Evolutionary conservation across 1,140 invertebrate genomes (phyloP), one percentile per base, ranked within the genome.

Genomic region (Tyrophagus putrescentiae): DNA sequence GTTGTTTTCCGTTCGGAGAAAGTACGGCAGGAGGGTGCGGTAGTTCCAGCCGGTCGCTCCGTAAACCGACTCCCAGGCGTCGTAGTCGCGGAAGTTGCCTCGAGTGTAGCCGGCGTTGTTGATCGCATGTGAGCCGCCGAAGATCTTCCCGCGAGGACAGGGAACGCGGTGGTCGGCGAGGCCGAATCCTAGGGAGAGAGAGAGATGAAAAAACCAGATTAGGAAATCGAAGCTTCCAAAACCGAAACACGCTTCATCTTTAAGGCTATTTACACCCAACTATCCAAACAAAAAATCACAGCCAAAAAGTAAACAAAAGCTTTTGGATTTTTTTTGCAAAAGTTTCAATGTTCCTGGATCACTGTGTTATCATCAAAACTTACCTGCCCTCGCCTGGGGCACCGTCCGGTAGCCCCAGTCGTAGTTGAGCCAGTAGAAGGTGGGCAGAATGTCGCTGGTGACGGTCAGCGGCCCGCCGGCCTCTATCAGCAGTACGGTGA

Each of bases 71-170:
- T 91, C 87, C 94, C 94, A 98, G 4, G 77, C 75, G 67, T 97
- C 87, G 70, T 96, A 98, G 70, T 98, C 94, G 60, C 79, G 80
- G 61, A 82, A 82, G 69, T 96, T 93, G 0, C 93, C 94, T 31
- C 94, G 76, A 0, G 97, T 75, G 67, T 97, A 98, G 0, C 95
- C 76, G 93, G 97, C 96, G 67, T 93, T 94, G 71, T 98, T 98
- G 0, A 97, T 76, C 0, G 93, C 87, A 2, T 80, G 83, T 1
- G 80, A 83, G 1, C 86, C 86, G 0, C 85, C 86, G 7, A 83
- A 71, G 0, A 83, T 81, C 70, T 83, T 84, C 9, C 86, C 87
- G 31, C 84, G 71, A 0, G 87, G 85, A 84, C 85, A 88, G 1
- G 48, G 28, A 25, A 39, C 36, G 21, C 32, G 16, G 23, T 33